Conservation (phyloP, 2,797 vertebrate genomes). For the Pipistrellus kuhlii region DNA sequence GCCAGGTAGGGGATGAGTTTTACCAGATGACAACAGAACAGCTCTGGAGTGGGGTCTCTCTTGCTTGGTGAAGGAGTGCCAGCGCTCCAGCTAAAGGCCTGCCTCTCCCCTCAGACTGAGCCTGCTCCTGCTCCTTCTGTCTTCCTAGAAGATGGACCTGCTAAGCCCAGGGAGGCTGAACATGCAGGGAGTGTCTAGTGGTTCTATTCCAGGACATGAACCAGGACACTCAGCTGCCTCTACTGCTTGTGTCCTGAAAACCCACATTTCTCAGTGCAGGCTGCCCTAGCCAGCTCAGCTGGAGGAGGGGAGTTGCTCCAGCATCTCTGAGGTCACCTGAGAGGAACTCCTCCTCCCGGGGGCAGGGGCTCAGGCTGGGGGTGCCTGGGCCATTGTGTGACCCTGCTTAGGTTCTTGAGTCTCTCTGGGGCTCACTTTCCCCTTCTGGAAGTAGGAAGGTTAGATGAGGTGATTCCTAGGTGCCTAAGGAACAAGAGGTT, state of each 20-base stretch:
- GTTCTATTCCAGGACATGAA: conserved; percentile 47
- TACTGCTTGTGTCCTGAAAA: conserved; percentile 61
- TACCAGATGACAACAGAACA: background rate
- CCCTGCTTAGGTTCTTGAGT: background rate
- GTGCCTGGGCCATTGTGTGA: background rate
- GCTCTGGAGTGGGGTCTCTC: background rate
- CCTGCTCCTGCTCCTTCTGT: background rate
- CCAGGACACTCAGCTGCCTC: background rate
- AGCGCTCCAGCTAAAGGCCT: background rate
- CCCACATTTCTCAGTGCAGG: conserved; percentile 34
- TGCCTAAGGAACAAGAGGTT: background rate
- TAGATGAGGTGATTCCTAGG: background rate
- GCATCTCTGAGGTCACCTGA: background rate
- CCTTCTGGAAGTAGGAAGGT: background rate
- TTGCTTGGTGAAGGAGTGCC: background rate
- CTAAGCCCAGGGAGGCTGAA: background rate
- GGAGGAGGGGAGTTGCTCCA: background rate
- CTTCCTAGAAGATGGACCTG: background rate
- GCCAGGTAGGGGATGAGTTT: background rate
- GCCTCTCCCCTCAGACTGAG: background rate
- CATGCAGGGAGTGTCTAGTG: background rate
- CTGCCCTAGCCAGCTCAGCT: background rate
- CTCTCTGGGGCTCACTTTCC: background rate
- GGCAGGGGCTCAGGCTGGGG: background rate
- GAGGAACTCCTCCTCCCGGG: background rate